phyloP scores from a whole-genome alignment of 2,888 invertebrate species.

The Zaprionus bogoriensis region DNA sequence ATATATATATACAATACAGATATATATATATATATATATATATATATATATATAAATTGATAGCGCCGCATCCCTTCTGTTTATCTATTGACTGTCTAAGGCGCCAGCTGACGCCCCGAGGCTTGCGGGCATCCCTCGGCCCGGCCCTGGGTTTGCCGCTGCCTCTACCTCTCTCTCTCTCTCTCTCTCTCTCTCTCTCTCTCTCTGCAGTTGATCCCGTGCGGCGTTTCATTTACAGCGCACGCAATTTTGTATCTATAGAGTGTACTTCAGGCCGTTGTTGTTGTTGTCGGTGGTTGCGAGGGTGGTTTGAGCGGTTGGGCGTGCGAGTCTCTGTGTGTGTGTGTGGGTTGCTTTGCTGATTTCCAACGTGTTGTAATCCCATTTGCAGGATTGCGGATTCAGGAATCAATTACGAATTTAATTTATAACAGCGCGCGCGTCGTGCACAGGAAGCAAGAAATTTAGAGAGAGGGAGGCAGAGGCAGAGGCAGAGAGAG shows the following conservation, averaged over 20 bases:
- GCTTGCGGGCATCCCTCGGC: background rate
- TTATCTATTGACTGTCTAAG: conserved; percentile 63
- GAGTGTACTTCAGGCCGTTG: conserved; percentile 17
- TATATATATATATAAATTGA: background rate
- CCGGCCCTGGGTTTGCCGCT: too few species aligned
- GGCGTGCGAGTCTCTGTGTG: conserved; percentile 19
- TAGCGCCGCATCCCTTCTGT: too few species aligned
- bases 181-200: too few species aligned
- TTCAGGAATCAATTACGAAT: conserved; percentile 80
- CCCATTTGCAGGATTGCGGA: conserved; percentile 80
- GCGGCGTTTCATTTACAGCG: conserved; percentile 56
- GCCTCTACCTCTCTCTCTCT: too few species aligned
- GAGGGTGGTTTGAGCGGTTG: background rate
- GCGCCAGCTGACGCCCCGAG: conserved; percentile 61
- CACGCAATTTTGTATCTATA: conserved; percentile 72
- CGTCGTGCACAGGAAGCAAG: conserved; percentile 59
- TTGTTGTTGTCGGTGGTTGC: conserved; percentile 15
- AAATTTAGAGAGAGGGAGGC: conserved; percentile 49
- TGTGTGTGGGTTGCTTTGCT: conserved; percentile 32
- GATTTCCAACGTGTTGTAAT: conserved; percentile 78
- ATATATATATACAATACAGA: conserved; percentile 3
- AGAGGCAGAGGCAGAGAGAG: background rate
- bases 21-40: conserved; percentile 1
- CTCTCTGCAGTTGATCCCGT: too few species aligned
- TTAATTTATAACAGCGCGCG: conserved; percentile 74